Conservation (phyloP, 2,797 vertebrate species). For the Aeoliscus strigatus region DNA sequence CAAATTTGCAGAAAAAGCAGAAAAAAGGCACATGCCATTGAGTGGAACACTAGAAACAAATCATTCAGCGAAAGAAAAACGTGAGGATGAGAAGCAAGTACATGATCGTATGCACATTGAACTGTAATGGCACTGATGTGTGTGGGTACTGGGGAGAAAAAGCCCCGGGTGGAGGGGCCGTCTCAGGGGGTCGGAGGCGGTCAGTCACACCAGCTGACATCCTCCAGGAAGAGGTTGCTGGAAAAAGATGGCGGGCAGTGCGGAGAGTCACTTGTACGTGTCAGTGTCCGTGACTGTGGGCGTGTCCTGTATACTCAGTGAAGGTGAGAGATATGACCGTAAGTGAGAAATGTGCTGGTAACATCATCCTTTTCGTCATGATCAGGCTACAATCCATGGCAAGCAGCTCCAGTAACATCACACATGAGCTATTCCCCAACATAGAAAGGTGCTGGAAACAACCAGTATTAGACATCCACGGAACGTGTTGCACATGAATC, state of each 20-base stretch:
- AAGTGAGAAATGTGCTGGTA: conserved; percentile 77
- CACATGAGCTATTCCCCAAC: conserved; percentile 71
- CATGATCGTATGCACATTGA: conserved; percentile 52
- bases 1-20: conserved; percentile 75
- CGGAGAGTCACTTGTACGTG: conserved; percentile 45
- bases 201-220: conserved; percentile 52
- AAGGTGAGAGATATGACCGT: conserved; percentile 63
- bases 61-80: conserved; percentile 51
- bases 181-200: conserved; percentile 40
- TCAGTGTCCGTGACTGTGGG: conserved; percentile 40
- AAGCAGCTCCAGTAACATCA: conserved; percentile 75
- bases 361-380: conserved; percentile 69
- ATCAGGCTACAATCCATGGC: conserved; percentile 74
- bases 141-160: conserved; percentile 38
- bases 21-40: conserved; percentile 83
- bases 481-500: conserved; percentile 93
- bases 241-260: conserved; percentile 49
- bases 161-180: conserved; percentile 15
- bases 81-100: conserved; percentile 57
- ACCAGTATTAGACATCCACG: conserved; percentile 77
- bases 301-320: conserved; percentile 60
- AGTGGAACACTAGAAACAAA: conserved; percentile 71
- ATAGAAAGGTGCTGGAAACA: conserved; percentile 72
- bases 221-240: conserved; percentile 41
- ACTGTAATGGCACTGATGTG: conserved; percentile 67